These are phyloP conservation scores for Neolamprologus hecqui DNA, from an alignment of 2,113 vertebrate genomes.

Conservation along the genomic window DNA sequence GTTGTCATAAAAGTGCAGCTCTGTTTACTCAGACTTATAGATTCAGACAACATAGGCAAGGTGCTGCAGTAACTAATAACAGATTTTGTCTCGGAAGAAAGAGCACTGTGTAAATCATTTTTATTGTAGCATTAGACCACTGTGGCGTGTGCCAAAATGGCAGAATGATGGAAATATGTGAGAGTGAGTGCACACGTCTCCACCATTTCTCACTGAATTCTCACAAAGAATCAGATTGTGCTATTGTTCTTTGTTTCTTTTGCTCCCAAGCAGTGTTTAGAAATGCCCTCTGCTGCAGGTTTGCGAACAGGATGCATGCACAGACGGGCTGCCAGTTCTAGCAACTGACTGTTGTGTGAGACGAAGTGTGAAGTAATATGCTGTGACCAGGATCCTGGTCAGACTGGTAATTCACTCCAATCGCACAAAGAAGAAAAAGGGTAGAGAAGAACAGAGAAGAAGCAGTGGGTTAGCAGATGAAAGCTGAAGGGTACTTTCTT, in stretches of 20 bases:
- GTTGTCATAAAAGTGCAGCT: not conserved
- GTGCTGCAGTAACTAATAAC: not conserved
- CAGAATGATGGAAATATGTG: not conserved
- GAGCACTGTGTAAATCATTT: not conserved
- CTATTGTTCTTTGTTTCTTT: not conserved
- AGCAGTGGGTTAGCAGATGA: constrained; percentile 7
- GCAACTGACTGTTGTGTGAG: constrained; percentile 39
- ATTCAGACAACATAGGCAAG: not conserved
- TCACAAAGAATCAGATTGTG: not conserved
- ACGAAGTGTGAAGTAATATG: constrained; percentile 50
- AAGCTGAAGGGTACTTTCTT: constrained; percentile 2
- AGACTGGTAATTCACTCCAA: constrained; percentile 12
- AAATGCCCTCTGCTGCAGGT: constrained; percentile 33
- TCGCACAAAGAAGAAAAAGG: not conserved
- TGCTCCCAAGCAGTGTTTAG: not conserved
- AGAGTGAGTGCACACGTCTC: not conserved
- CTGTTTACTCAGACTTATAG: constrained; percentile 7
- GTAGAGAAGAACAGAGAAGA: not conserved
- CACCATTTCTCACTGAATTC: not conserved
- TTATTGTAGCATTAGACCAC: not conserved
- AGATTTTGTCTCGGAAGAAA: not conserved
- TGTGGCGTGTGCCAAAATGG: not conserved
- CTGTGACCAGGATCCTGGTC: constrained; percentile 24
- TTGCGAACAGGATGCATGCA: constrained; percentile 34
- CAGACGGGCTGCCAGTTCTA: constrained; percentile 43